Conservation (phyloP, 2,113 vertebrate species). For the Leuciscus idus region DNA sequence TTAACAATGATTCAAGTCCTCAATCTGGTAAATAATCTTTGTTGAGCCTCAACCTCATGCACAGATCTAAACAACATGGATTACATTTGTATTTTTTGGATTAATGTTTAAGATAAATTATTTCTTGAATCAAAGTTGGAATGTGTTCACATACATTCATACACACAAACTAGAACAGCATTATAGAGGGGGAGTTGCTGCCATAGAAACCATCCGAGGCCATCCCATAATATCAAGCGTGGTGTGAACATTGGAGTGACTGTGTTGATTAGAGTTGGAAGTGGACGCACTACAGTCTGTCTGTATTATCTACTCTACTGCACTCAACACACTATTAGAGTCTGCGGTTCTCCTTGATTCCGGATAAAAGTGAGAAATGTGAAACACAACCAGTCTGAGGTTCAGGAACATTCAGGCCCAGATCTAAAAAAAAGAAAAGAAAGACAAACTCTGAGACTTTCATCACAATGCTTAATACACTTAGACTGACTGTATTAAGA, state of each 20-base stretch:
- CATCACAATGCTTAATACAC: not conserved
- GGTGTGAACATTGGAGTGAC: not conserved
- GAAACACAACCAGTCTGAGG: not conserved
- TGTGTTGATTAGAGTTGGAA: constrained; percentile 32
- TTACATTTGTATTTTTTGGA: not conserved
- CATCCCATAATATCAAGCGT: constrained; percentile 34
- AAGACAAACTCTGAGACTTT: not conserved
- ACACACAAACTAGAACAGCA: not conserved
- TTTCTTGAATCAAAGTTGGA: not conserved
- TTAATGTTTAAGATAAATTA: not conserved
- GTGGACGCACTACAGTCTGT: constrained; percentile 33
- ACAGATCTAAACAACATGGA: constrained; percentile 4
- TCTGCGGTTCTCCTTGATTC: constrained; percentile 35
- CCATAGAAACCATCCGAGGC: not conserved
- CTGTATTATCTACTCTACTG: constrained; percentile 35
- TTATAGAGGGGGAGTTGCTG: not conserved
- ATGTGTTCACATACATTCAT: not conserved
- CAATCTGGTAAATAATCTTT: not conserved
- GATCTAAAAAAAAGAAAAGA: constrained; percentile 61
- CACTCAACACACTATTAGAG: constrained; percentile 26
- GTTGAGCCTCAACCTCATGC: not conserved
- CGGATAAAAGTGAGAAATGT: not conserved
- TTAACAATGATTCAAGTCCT: not conserved
- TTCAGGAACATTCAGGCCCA: constrained; percentile 68
- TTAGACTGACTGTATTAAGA: not conserved